Evolutionary conservation across 2,113 vertebrate species (phyloP), one percentile per base, ranked within the genome.

Genomic region (Leptocoma aspasia): DNA sequence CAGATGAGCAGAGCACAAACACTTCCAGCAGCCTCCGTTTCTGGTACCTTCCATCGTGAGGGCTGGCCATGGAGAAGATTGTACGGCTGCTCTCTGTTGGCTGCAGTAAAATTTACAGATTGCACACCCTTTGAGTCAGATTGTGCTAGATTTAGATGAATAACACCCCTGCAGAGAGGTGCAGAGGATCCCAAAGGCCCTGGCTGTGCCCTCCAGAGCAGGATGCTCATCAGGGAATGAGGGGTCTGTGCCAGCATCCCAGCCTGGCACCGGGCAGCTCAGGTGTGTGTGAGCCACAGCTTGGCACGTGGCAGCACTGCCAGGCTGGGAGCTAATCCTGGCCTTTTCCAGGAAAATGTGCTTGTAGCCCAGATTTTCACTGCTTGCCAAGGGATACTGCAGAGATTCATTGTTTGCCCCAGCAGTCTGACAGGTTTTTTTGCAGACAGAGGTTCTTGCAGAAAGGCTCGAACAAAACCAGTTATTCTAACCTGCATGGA

Each of bases 241-340:
- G 31, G 60, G 35, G 4, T n/a, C 28, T 69, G 37, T 77, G 71
- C 53, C 52, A 54, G 28, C 44, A 18, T 21, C 39, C 26, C 28
- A 37, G 54, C 41, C 50, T 82, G 79, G 90, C 65, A 19, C 33
- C 3, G n/a, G 17, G 57, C 27, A 31, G 42, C 21, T 8, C 39
- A 39, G 52, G 30, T 14, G 23, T n/a, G 44, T 60, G 31, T 0
- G 1, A 93, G 33, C n/a, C 50, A 13, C 42, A 79, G 27, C 20
- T 5, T 3, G 1, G 35, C 37, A 35, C 0, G 0, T 20, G 41
- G 27, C 56, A 26, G 45, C 50, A 2, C 41, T 57, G 59, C 35
- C 45, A 49, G 81, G 4, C n/a, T 72, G 35, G 70, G 39, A 57
- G 39, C 17, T 41, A 7, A 60, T 35, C 71, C 49, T 69, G 37